phyloP scores from a whole-genome alignment of 2,113 vertebrate genomes.

The Sitta europaea region DNA sequence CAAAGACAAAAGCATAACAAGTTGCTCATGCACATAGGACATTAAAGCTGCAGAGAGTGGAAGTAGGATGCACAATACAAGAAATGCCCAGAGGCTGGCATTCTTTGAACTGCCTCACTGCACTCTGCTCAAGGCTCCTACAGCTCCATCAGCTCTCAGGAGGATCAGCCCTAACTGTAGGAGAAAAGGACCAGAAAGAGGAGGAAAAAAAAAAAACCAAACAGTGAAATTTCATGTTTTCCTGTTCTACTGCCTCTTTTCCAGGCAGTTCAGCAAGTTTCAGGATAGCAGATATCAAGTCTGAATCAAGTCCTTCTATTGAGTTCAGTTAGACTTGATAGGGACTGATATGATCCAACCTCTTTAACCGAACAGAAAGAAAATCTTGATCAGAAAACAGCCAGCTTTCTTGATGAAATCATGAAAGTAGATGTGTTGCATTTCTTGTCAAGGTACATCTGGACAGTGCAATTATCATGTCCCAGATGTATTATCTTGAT shows the following conservation, averaged over 20 bases:
- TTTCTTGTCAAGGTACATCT: not conserved
- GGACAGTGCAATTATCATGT: not conserved
- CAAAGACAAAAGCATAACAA: not conserved
- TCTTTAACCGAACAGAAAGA: not conserved
- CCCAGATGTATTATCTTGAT: not conserved
- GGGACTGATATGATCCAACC: not conserved
- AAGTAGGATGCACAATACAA: not conserved
- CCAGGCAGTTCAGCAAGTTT: not conserved
- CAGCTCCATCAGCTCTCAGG: not conserved
- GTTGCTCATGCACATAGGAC: not conserved
- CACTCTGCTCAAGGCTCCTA: not conserved
- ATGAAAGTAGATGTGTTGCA: not conserved
- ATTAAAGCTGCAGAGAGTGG: not conserved
- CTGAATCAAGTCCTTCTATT: not conserved
- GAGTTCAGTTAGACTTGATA: not conserved
- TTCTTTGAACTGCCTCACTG: not conserved
- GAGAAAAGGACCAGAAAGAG: not conserved
- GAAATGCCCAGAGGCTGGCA: not conserved
- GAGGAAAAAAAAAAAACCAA: not conserved
- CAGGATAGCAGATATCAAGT: not conserved
- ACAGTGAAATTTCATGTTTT: not conserved
- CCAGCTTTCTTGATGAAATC: not conserved
- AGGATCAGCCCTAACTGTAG: not conserved
- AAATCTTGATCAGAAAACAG: not conserved
- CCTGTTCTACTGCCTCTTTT: not conserved